Evolutionary conservation across 1,140 invertebrate genomes (phyloP).

Genomic region (Lucilia sericata): DNA sequence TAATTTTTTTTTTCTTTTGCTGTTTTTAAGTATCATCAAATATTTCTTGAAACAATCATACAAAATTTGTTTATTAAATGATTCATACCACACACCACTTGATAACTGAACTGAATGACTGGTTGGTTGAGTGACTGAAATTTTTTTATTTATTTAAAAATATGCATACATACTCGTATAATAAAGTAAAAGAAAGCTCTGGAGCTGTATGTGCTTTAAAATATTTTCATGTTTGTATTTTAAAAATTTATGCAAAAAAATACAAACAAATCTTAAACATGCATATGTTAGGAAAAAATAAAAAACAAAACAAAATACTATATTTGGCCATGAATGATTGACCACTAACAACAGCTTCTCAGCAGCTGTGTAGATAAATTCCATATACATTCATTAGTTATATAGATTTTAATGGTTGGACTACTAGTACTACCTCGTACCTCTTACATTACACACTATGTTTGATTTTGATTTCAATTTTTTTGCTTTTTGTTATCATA

Average conservation of each 20-base stretch:
- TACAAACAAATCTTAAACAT: slow-evolving; percentile 4
- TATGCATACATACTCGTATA: too few relatives aligned
- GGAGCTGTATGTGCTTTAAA: not conserved
- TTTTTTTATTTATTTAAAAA: too few relatives aligned
- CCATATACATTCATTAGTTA: not conserved
- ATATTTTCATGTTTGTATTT: not conserved
- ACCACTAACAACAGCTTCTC: slow-evolving; percentile 6
- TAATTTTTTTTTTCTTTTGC: not conserved
- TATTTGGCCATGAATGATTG: slow-evolving; percentile 29
- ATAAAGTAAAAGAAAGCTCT: slow-evolving; percentile 7
- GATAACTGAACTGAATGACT: not conserved
- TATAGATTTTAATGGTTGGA: not conserved
- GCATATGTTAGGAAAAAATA: not conserved
- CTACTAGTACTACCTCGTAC: not conserved
- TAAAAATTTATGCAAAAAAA: slow-evolving; percentile 2
- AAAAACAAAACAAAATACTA: not conserved
- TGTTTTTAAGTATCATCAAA: not conserved
- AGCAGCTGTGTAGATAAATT: not conserved
- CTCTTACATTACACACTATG: not conserved
- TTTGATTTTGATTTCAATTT: not conserved
- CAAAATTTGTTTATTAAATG: slow-evolving; percentile 2
- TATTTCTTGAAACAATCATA: slow-evolving; percentile 18
- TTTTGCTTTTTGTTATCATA: not conserved
- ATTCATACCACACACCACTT: not conserved
- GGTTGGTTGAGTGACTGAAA: not conserved